Evolutionary conservation across 2,797 vertebrate species (phyloP).

Genomic region (Choloepus didactylus): DNA sequence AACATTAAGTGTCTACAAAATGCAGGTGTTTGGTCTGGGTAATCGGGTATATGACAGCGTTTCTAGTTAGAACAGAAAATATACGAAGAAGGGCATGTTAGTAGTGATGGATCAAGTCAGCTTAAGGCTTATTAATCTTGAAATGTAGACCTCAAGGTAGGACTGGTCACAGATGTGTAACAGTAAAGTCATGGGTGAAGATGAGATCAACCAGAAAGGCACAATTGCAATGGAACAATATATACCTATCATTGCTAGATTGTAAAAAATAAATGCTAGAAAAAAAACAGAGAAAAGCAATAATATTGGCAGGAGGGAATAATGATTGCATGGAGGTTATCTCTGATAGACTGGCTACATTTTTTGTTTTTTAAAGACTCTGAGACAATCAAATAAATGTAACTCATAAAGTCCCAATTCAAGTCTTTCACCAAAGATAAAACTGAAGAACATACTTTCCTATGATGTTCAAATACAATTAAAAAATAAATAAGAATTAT

Average conservation of each 20-base stretch:
- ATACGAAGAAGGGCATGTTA: not conserved
- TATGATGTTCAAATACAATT: not conserved
- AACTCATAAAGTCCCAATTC: not conserved
- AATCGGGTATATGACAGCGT: not conserved
- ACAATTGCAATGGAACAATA: not conserved
- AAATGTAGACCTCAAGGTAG: rapidly evolving
- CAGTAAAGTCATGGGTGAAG: not conserved
- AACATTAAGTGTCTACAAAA: rapidly evolving
- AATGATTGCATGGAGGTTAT: not conserved
- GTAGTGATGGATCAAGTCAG: not conserved
- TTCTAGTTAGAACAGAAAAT: not conserved
- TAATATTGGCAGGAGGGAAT: not conserved
- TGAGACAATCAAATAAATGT: too few relatives aligned
- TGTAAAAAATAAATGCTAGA: rapidly evolving
- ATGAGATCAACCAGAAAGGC: not conserved
- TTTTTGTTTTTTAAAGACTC: too few relatives aligned
- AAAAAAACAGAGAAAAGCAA: not conserved
- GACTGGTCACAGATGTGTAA: rapidly evolving
- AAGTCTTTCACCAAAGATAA: not conserved
- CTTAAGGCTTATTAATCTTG: too few relatives aligned
- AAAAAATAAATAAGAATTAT: not conserved
- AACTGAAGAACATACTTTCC: rapidly evolving
- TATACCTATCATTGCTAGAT: not conserved
- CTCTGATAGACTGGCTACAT: rapidly evolving
- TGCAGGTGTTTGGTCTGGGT: not conserved